Conservation (phyloP, 2,797 vertebrate species). For the Picus viridis region DNA sequence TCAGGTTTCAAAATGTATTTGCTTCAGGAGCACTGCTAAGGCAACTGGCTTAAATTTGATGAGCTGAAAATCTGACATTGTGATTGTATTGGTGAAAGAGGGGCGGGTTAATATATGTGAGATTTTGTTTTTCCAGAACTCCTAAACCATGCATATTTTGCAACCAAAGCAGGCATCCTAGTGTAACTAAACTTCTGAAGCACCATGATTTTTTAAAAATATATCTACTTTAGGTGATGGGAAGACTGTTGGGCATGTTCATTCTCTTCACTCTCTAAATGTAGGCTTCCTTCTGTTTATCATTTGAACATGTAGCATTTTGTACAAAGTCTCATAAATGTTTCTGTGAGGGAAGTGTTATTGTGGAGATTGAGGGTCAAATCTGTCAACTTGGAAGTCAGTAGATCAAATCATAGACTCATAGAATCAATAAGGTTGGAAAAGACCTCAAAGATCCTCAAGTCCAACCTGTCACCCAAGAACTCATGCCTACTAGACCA, state of each 20-base stretch:
- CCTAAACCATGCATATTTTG: not conserved
- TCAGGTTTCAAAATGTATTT: not conserved
- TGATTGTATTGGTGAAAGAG: not conserved
- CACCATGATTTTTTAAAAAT: not conserved
- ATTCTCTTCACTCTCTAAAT: not conserved
- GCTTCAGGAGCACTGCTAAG: not conserved
- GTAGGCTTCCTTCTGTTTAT: not conserved
- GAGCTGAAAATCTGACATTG: not conserved
- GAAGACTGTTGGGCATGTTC: not conserved
- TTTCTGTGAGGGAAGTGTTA: not conserved
- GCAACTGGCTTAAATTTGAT: not conserved
- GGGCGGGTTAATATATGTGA: not conserved
- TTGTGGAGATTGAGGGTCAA: not conserved
- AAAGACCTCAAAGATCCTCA: no score
- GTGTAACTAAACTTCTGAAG: not conserved
- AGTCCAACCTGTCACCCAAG: no score
- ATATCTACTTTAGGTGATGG: not conserved
- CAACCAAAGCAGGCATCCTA: not conserved
- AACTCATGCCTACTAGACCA: no score
- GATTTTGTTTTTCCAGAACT: not conserved
- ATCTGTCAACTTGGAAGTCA: rapidly evolving
- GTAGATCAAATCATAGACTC: not conserved
- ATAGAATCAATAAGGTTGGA: no score
- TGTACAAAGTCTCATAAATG: not conserved
- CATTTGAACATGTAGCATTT: not conserved